Evolutionary conservation across 1,140 invertebrate species (phyloP).

Genomic region (Leptoteleia sp.): DNA sequence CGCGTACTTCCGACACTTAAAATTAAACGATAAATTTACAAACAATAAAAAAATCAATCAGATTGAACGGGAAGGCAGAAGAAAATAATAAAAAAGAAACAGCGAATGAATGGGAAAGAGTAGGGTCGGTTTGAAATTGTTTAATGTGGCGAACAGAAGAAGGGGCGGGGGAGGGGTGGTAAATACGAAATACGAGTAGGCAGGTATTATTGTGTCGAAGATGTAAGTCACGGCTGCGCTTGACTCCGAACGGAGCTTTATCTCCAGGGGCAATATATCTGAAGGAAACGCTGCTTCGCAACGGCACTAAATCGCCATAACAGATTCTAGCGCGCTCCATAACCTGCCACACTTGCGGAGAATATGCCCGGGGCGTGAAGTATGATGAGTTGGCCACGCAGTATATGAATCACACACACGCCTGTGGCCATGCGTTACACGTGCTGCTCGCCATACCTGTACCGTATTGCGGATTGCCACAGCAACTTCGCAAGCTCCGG

Average conservation of each 20-base stretch:
- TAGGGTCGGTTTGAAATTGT: neutral
- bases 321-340: slow-evolving; percentile 49
- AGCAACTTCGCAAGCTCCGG: slow-evolving; percentile 15
- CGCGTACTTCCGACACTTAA: no score
- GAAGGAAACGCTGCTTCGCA: slow-evolving; percentile 29
- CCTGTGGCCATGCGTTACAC: slow-evolving; percentile 31
- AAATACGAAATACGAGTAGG: slow-evolving; percentile 11
- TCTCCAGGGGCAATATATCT: slow-evolving; percentile 33
- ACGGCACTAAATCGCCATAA: slow-evolving; percentile 45
- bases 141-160: no score
- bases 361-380: slow-evolving; percentile 58
- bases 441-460: neutral
- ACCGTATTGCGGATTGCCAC: slow-evolving; percentile 8
- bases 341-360: slow-evolving; percentile 58
- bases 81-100: neutral
- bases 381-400: slow-evolving; percentile 56
- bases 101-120: neutral
- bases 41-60: neutral
- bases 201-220: slow-evolving; percentile 16
- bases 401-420: slow-evolving; percentile 56
- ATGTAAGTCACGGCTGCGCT: slow-evolving; percentile 11
- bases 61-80: neutral
- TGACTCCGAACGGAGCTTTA: slow-evolving; percentile 21
- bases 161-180: no score
- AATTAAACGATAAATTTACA: no score